Evolutionary conservation across 1,140 invertebrate genomes (phyloP), one percentile per base, ranked within the genome.

Genomic region (Drosophila subobscura): DNA sequence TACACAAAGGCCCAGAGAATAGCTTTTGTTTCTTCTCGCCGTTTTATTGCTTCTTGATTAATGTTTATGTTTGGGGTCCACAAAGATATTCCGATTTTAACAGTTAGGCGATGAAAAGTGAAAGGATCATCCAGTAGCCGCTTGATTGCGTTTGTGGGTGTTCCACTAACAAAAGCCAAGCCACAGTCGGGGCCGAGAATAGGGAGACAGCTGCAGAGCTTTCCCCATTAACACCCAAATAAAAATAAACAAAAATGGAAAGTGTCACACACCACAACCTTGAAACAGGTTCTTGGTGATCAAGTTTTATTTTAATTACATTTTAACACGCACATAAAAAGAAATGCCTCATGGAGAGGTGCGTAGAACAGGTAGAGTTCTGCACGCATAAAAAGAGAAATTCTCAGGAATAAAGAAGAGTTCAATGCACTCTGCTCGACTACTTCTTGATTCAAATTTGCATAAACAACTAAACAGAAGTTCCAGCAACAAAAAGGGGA

Each of bases 241-340:
- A 53, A 51, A 79, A 37, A 4, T 20, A 20, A 20, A 20, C 16
- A 37, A 0, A 37, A 83, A 83, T 76, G 66, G 83, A 86, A 86
- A 86, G 83, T 86, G 83, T 88, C 78, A 75, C 77, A 77, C 73
- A 77, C 64, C 54, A 41, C 75, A 85, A 81, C 83, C 81, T 88
- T 88, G 83, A 83, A 78, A 72, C 53, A 16, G 57, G 51, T 51
- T 53, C 55, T 67, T 14, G 63, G 63, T 6, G 6, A 20, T 55
- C n/a, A n/a, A 37, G 23, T 37, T 37, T 37, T 37, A 12, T 4
- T 37, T 37, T 55, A 22, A 41, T 16, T 16, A 51, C 5, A 27
- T 53, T 50, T 63, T 33, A 47, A 77, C 50, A 53, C 41, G 56
- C 58, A 41, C 58, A 68, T 77, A 60, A 76, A 81, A 61, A 29